Conservation (phyloP, 2,888 invertebrate genomes). For the Sicus ferrugineus region DNA sequence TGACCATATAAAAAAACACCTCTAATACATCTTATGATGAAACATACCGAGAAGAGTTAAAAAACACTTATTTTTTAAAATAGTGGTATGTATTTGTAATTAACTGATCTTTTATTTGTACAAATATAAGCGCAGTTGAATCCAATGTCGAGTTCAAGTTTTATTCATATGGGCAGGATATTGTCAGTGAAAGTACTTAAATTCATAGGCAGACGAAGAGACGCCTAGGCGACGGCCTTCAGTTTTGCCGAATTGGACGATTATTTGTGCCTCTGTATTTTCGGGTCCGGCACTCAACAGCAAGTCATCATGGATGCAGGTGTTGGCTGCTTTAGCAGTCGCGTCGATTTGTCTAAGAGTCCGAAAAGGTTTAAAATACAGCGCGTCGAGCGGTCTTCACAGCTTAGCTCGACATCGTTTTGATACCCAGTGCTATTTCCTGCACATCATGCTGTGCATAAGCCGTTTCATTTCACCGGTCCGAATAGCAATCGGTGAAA, state of each 20-base stretch:
- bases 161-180: too few relatives aligned
- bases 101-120: too few relatives aligned
- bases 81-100: too few relatives aligned
- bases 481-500: constrained; percentile 16
- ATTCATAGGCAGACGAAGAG: constrained; percentile 1
- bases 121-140: too few relatives aligned
- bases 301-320: constrained; percentile 30
- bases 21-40: too few relatives aligned
- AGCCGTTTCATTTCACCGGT: constrained; percentile 2
- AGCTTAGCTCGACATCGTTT: constrained; percentile 3
- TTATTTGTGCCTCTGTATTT: background rate
- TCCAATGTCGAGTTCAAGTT: too few relatives aligned
- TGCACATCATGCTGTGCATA: constrained; percentile 24
- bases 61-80: too few relatives aligned
- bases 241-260: background rate
- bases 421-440: constrained; percentile 14
- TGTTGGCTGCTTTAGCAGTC: constrained; percentile 16
- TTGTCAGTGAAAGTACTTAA: too few relatives aligned
- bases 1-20: too few relatives aligned
- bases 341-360: constrained; percentile 26
- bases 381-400: constrained; percentile 10
- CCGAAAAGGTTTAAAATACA: background rate
- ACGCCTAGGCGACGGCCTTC: background rate
- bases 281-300: background rate
- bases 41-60: too few relatives aligned